Evolutionary conservation across 2,113 vertebrate species (phyloP).

Genomic region (Ibidorhyncha struthersii): DNA sequence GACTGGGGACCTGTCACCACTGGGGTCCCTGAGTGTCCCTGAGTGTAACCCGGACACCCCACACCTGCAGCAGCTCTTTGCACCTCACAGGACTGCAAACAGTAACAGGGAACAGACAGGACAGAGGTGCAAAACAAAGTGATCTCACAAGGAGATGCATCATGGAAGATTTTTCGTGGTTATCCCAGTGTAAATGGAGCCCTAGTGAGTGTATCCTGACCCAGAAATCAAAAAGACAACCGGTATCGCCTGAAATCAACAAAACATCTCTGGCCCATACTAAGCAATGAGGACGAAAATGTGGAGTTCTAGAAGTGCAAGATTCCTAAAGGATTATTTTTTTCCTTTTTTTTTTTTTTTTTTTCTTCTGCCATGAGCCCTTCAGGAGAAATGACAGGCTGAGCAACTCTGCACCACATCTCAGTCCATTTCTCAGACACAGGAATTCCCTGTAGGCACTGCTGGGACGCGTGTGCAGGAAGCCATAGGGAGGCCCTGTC

Average conservation of each 20-base stretch:
- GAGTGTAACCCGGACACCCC: accelerated
- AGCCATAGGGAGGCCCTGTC: neutral
- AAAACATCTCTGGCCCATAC: neutral
- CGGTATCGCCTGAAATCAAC: neutral
- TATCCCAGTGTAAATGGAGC: neutral
- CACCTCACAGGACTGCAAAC: neutral
- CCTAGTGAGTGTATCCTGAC: too few relatives aligned
- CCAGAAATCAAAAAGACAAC: neutral
- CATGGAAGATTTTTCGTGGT: neutral
- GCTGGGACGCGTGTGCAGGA: neutral
- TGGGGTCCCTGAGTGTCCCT: too few relatives aligned
- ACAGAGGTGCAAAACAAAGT: neutral
- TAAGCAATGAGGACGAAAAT: neutral
- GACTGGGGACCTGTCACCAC: too few relatives aligned
- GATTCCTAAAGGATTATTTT: neutral
- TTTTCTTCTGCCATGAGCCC: neutral
- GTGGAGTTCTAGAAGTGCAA: neutral
- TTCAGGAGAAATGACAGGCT: neutral
- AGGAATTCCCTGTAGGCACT: neutral
- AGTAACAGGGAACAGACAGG: too few relatives aligned
- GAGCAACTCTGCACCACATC: neutral
- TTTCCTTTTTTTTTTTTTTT: neutral
- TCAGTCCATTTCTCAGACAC: neutral
- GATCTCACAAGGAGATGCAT: neutral
- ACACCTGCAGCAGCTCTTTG: neutral